A percentile compares a stretch with the other conserved stretches of the same genome.
Evolutionary conservation across 2,888 invertebrate species (phyloP).

Genomic region (Thera britannica): DNA sequence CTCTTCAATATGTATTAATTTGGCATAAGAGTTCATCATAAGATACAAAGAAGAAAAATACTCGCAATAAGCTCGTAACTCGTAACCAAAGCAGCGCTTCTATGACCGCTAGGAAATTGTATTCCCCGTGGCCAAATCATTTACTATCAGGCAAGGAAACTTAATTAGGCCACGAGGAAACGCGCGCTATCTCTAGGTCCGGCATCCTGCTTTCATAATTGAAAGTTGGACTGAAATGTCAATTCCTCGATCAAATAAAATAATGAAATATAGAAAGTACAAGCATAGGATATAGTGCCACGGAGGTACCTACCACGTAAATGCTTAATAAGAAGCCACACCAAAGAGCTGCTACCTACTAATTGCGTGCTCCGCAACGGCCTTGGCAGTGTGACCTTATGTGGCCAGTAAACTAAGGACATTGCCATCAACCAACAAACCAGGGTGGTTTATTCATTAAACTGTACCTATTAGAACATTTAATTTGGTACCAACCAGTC

Average conservation of each 20-base stretch:
- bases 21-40: no score
- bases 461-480: constrained; percentile 4
- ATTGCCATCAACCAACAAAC: constrained; percentile 54
- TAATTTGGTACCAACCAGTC: not conserved
- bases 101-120: no score
- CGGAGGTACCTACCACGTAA: constrained; percentile 9
- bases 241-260: constrained; percentile 4
- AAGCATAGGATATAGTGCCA: not conserved
- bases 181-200: not conserved
- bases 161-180: no score
- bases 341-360: constrained; percentile 58
- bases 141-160: no score
- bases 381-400: constrained; percentile 66
- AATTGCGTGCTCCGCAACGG: constrained; percentile 61
- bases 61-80: no score
- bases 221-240: not conserved
- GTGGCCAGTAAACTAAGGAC: constrained; percentile 55
- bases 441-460: constrained; percentile 30
- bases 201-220: not conserved
- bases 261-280: constrained; percentile 1
- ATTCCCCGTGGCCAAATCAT: no score
- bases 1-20: no score
- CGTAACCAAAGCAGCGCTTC: no score
- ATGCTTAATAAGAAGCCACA: constrained; percentile 56
- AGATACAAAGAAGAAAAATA: no score